phyloP scores from a whole-genome alignment of 2,113 vertebrate species.

The Hylia prasina region DNA sequence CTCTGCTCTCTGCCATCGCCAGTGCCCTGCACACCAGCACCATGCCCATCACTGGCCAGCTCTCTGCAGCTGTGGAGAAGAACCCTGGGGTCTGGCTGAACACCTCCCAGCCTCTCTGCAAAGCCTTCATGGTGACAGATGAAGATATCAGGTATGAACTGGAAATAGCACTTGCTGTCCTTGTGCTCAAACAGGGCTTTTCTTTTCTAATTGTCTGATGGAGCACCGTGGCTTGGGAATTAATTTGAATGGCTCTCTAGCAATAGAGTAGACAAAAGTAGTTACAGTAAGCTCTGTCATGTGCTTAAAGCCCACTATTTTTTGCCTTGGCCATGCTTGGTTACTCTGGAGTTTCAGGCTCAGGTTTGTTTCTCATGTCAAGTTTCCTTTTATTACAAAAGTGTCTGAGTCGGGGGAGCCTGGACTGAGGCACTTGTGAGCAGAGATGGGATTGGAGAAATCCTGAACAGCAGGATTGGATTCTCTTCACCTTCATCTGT shows the following conservation, averaged over 20 bases:
- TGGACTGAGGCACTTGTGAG: not conserved
- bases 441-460: not conserved
- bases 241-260: not conserved
- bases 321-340: not conserved
- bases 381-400: not conserved
- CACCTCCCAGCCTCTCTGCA: slow-evolving; percentile 94
- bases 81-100: slow-evolving; percentile 98
- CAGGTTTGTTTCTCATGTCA: not conserved
- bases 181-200: no score
- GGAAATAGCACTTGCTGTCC: not conserved
- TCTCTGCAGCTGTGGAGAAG: slow-evolving; percentile 96
- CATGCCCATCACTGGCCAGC: slow-evolving; percentile 94
- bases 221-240: not conserved
- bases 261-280: no score
- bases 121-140: slow-evolving; percentile 97
- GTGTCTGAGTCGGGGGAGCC: not conserved
- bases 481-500: not conserved
- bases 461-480: accelerated
- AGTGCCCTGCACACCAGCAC: slow-evolving; percentile 97
- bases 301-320: not conserved
- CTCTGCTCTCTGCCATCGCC: slow-evolving; percentile 92
- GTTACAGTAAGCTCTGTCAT: not conserved
- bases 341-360: not conserved
- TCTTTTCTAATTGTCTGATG: not conserved
- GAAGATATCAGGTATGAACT: slow-evolving; percentile 90